These are phyloP conservation scores for Gnathonemus echidnorhynchus DNA, from an alignment of 2,113 vertebrate species.

Conservation along the genomic window DNA sequence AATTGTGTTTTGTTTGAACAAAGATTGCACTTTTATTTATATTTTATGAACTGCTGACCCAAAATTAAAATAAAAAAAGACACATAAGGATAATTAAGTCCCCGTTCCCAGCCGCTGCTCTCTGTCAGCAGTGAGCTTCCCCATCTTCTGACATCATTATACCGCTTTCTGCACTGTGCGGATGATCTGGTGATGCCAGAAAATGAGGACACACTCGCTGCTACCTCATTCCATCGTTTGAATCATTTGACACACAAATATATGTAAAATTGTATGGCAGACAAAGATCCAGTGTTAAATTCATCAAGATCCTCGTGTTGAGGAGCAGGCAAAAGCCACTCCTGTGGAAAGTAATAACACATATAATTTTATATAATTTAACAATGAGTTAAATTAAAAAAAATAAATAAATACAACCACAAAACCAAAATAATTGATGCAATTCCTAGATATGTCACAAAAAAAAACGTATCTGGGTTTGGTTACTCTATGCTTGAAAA, in stretches of 20 bases:
- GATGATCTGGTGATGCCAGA: too few species aligned
- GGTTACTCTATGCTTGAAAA: neutral
- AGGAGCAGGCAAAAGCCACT: neutral
- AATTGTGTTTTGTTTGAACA: too few species aligned
- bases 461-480: neutral
- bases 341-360: neutral
- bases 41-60: too few species aligned
- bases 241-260: neutral
- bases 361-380: neutral
- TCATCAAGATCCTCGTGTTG: neutral
- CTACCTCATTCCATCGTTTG: neutral
- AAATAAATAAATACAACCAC: neutral
- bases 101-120: too few species aligned
- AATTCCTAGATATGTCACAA: neutral
- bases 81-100: too few species aligned
- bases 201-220: too few species aligned
- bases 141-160: too few species aligned
- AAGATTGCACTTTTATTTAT: too few species aligned
- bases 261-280: neutral
- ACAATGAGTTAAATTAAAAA: neutral
- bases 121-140: too few species aligned
- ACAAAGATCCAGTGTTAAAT: neutral
- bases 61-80: too few species aligned
- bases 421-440: neutral
- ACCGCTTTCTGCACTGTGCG: too few species aligned